A percentile compares a stretch with the other conserved stretches of the same genome.
Conservation (phyloP, 2,888 invertebrate species). For the Aphidoletes aphidimyza region DNA sequence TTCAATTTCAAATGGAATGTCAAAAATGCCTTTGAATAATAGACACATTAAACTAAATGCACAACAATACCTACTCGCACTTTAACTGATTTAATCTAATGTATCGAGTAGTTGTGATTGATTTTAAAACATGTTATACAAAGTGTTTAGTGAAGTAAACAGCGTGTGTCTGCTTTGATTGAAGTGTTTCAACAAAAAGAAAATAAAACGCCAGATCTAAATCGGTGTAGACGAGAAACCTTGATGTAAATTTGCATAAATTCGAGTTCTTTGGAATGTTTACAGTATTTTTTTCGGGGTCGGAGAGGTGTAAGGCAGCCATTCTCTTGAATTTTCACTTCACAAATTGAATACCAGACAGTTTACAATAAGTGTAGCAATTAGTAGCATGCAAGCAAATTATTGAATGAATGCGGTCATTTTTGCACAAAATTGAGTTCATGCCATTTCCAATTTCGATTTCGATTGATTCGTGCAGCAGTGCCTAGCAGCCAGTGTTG, state of each 20-base stretch:
- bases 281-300: background rate
- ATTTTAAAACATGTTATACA: background rate
- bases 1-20: background rate
- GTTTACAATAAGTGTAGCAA: background rate
- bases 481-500: no score
- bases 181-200: background rate
- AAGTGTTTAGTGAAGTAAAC: background rate
- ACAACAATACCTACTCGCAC: background rate
- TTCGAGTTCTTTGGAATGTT: background rate
- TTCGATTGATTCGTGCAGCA: no score
- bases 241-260: conserved; percentile 11
- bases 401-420: background rate
- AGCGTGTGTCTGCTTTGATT: background rate
- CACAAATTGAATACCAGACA: no score
- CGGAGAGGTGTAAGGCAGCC: background rate
- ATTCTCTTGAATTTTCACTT: no score
- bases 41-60: background rate
- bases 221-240: background rate
- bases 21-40: background rate
- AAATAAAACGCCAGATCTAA: background rate
- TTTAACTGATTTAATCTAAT: background rate
- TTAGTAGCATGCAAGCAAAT: conserved; percentile 27
- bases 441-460: no score
- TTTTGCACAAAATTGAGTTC: background rate
- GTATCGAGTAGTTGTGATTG: background rate